Evolutionary conservation across 2,797 vertebrate genomes (phyloP), one percentile per base, ranked within the genome.

Genomic region (Sternarchorhynchus goeldii): DNA sequence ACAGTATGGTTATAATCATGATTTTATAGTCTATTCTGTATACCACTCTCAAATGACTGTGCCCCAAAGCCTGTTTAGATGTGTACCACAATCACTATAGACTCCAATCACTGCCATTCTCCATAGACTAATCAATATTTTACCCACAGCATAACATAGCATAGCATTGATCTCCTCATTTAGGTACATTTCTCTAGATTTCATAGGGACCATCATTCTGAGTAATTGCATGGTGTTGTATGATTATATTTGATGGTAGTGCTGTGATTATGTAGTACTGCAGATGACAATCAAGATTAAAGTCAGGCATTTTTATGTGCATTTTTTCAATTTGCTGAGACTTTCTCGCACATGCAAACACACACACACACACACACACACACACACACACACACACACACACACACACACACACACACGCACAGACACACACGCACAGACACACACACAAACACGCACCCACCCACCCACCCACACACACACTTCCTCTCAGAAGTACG

Each of bases 281-380:
- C 34, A 59, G 76, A 83, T 80, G 78, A 83, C 81, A 82, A 85
- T 85, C 82, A 85, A 73, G 75, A 78, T 75, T 77, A 77, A 79
- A 71, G 77, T 77, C 84, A 75, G 72, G 76, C 80, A 66, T 82
- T 85, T 85, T 77, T 70, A 81, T 71, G 65, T 78, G 60, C 68
- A 67, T 76, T 81, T 80, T 75, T 81, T 80, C 73, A 76, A 76
- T 81, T 83, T 75, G 66, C 66, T 75, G 71, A 72, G 78, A 64
- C 65, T 63, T 25, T 56, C 71, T 77, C 70, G 77, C 71, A 34
- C 31, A 65, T 45, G 32, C 60, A 55, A 59, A 34, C 59, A 39
- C 29, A 21, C 56, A 78, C 39, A 16, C 31, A 53, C 29, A 55
- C 31, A 62, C 62, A 45, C 63, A 16, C 70, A 59, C 62, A 66